Percentiles rank a stretch among this genome's conserved stretches.
These are phyloP conservation scores for Sicus ferrugineus DNA, from an alignment of 2,888 invertebrate genomes.

Conservation along the genomic window DNA sequence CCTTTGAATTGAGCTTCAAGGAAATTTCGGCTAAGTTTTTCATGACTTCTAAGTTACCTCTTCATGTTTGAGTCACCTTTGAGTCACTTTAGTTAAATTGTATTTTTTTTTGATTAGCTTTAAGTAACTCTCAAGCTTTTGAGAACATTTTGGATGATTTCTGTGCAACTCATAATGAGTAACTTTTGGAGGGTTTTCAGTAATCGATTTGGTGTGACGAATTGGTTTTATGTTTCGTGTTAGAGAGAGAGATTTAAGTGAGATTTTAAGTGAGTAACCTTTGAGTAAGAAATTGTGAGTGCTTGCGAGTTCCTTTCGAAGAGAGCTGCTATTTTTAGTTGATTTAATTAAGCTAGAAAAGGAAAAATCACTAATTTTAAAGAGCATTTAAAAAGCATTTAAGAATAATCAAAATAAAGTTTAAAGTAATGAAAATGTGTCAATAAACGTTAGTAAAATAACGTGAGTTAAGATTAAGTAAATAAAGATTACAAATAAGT, in stretches of 20 bases:
- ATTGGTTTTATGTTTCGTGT: not conserved
- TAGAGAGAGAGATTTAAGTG: not conserved
- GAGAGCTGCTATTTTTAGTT: not conserved
- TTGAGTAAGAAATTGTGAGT: not conserved
- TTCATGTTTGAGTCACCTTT: not conserved
- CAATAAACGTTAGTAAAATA: not conserved
- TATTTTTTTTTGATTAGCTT: not conserved
- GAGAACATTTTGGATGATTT: conserved; percentile 36
- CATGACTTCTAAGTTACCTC: too few species aligned
- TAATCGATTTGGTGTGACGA: not conserved
- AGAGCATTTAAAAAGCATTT: not conserved
- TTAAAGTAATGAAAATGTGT: conserved; percentile 1
- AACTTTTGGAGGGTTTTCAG: not conserved
- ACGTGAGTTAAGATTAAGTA: conserved; percentile 2
- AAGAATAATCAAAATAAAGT: not conserved
- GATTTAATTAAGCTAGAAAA: not conserved
- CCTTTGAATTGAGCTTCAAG: too few species aligned
- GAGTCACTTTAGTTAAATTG: not conserved
- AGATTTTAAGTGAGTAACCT: not conserved
- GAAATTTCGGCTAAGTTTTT: not conserved
- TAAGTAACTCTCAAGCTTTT: not conserved
- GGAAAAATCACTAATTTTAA: not conserved
- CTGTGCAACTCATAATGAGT: conserved; percentile 35
- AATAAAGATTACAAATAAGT: not conserved
- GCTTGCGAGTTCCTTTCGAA: not conserved